Percentiles rank a stretch among this genome's conserved stretches.
These are phyloP conservation scores for Sisor rabdophorus DNA, from an alignment of 2,113 vertebrate genomes.

Conservation along the genomic window DNA sequence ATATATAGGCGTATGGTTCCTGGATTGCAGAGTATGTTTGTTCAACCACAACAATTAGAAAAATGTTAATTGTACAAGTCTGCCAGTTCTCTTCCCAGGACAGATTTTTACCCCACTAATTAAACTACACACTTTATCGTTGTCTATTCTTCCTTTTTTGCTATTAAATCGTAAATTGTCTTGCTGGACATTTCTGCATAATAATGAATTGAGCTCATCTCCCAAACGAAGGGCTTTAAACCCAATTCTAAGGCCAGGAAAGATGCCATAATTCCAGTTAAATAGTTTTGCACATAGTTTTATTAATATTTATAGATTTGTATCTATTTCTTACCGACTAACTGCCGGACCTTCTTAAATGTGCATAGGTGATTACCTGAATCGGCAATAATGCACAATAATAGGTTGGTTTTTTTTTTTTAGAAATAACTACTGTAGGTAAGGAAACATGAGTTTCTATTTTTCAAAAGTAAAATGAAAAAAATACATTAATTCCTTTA, in stretches of 20 bases:
- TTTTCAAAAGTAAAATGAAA: too few species aligned
- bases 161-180: background rate
- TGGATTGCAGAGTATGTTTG: conserved; percentile 46
- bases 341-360: background rate
- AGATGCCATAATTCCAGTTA: background rate
- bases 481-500: too few species aligned
- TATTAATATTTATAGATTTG: too few species aligned
- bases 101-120: conserved; percentile 56
- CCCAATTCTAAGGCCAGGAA: background rate
- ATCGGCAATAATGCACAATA: too few species aligned
- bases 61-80: conserved; percentile 64
- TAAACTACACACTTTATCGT: conserved; percentile 47
- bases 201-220: background rate
- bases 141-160: background rate
- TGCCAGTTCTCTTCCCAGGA: conserved; percentile 54
- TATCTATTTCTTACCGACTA: background rate
- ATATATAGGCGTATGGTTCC: background rate
- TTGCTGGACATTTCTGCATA: background rate
- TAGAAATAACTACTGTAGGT: background rate
- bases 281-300: background rate
- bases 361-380: background rate
- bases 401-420: background rate
- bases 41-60: conserved; percentile 58
- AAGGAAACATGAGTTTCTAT: too few species aligned
- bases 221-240: background rate